Conservation (phyloP, 2,113 vertebrate genomes). For the Trematocara marginatum region DNA sequence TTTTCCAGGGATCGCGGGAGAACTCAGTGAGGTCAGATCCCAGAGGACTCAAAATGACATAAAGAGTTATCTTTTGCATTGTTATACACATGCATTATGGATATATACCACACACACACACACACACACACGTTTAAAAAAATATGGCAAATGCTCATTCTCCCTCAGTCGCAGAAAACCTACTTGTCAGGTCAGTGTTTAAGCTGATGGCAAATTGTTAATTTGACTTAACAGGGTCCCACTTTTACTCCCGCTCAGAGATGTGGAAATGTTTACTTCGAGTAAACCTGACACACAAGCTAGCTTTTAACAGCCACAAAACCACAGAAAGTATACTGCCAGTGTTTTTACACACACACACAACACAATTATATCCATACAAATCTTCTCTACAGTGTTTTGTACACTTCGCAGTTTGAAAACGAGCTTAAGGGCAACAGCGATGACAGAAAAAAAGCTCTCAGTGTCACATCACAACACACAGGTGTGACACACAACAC, state of each 20-base stretch:
- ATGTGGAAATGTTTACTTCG: background rate
- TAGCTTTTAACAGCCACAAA: background rate
- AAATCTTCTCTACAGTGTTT: background rate
- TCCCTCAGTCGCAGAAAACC: background rate
- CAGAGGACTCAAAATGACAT: conserved; percentile 13
- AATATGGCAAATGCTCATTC: background rate
- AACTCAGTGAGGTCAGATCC: conserved; percentile 31
- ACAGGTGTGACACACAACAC: background rate
- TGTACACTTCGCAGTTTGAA: conserved; percentile 15
- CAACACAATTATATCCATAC: background rate
- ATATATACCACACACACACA: background rate
- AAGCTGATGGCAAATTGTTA: background rate
- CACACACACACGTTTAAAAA: background rate
- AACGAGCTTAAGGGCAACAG: background rate
- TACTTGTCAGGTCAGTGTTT: background rate
- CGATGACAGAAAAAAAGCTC: background rate
- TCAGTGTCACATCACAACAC: background rate
- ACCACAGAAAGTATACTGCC: background rate
- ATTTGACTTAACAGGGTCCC: background rate
- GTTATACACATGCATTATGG: background rate
- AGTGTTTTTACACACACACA: background rate
- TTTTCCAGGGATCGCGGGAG: conserved; percentile 36
- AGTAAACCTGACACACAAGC: background rate
- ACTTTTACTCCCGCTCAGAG: background rate
- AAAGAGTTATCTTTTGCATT: background rate